Conservation (phyloP, 2,113 vertebrate genomes). For the Pagrus major region DNA sequence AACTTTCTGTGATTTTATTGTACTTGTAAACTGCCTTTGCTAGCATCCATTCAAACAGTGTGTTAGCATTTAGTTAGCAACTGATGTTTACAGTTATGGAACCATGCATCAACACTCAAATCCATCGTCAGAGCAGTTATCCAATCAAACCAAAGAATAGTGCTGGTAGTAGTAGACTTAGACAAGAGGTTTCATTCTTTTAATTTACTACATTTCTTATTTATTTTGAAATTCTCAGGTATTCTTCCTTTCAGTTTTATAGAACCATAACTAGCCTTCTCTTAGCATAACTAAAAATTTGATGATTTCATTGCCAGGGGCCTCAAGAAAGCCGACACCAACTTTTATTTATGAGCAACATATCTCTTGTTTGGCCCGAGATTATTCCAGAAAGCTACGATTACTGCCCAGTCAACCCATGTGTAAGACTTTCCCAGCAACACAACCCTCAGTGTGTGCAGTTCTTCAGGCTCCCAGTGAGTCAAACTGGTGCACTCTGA, state of each 20-base stretch:
- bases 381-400: conserved; percentile 64
- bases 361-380: conserved; percentile 44
- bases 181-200: conserved; percentile 36
- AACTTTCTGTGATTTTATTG: conserved; percentile 54
- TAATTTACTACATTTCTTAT: conserved; percentile 47
- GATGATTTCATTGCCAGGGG: conserved; percentile 4
- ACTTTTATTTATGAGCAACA: conserved; percentile 23
- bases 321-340: background rate
- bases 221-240: conserved; percentile 75
- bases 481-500: conserved; percentile 28
- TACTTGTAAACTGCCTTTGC: conserved; percentile 70
- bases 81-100: conserved; percentile 14
- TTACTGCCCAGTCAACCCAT: conserved; percentile 65
- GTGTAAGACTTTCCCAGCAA: conserved; percentile 30
- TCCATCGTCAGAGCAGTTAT: conserved; percentile 49
- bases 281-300: conserved; percentile 11
- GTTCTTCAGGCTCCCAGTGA: conserved; percentile 24
- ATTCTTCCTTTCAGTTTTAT: conserved; percentile 47
- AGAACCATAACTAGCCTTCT: conserved; percentile 29
- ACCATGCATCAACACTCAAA: conserved; percentile 13
- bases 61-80: conserved; percentile 42
- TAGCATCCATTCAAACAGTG: conserved; percentile 30
- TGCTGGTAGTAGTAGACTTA: conserved; percentile 53
- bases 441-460: conserved; percentile 2
- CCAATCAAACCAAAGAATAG: conserved; percentile 83